Base-by-base conservation (phyloP, 2,797 vertebrate genomes). In the Argyrosomus regius region DNA sequence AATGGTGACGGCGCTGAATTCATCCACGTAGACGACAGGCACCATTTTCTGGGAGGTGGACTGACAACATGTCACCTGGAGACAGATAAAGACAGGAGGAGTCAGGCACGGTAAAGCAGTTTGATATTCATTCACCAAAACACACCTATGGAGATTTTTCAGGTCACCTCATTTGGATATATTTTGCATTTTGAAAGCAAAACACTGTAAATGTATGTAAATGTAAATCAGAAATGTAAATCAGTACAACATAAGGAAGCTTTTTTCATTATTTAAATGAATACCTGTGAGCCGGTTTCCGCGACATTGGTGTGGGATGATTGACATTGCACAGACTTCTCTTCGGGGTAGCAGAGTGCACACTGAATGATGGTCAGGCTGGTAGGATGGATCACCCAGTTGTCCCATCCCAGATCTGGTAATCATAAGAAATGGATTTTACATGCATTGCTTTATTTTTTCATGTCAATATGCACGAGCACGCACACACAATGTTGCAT, bases 351-450 rank as follows among this genome's bases (percentile, higher is more conserved):
- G 81, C 94, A 96, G 48, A 62, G 50, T 8, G 65, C 52, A 86
- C 95, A 96, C 53, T 90, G 88, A 71, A 91, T 77, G 3, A 93
- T 63, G 66, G 90, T 94, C 16, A 96, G 80, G 68, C 90, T 95
- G 69, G 89, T 54, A 4, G 95, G 95, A 63, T 92, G 84, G 82
- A 96, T 90, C 78, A 96, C 88, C 95, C 95, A 96, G 63, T 31
- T 89, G 77, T 95, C 91, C 95, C 95, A 96, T 64, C 92, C 93
- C 70, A 96, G 90, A 83, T 96, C 95, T 96, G 80, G 20, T 3
- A 57, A 63, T 72, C 26, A 87, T 11, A 58, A 65, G 8, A 39
- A 61, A 49, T 5, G 2, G 0, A 71, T 39, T 12, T 70, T 4
- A 48, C 3, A 64, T 5, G 16, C 14, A 50, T 35, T 48, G 10